Evolutionary conservation across 1,140 invertebrate genomes (phyloP).

Genomic region (Plectrocnemia conspersa): DNA sequence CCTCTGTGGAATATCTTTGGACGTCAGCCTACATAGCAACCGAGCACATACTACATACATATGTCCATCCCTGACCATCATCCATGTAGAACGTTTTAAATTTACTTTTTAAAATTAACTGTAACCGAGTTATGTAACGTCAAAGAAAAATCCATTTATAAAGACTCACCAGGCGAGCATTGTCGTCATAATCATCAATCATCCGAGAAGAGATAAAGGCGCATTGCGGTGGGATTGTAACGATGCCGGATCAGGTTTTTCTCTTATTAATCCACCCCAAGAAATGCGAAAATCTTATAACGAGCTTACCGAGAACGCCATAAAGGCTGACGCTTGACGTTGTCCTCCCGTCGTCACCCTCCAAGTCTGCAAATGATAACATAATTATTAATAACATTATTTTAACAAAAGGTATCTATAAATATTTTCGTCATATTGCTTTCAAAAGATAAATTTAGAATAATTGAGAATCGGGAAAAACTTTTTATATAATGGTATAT

Average conservation of each 20-base stretch:
- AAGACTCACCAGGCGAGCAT: constrained; percentile 8
- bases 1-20: not conserved
- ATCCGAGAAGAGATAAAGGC: not conserved
- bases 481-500: too few relatives aligned
- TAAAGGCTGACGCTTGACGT: constrained; percentile 14
- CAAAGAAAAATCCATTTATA: constrained; percentile 8
- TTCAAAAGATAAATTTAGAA: too few relatives aligned
- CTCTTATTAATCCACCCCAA: constrained; percentile 22
- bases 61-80: too few relatives aligned
- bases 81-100: too few relatives aligned
- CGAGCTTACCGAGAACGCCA: constrained; percentile 23
- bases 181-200: constrained; percentile 11
- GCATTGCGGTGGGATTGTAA: not conserved
- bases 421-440: too few relatives aligned
- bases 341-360: not conserved
- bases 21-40: not conserved
- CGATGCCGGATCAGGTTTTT: constrained; percentile 19
- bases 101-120: not conserved
- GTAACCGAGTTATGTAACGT: not conserved
- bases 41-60: too few relatives aligned
- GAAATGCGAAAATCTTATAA: constrained; percentile 11
- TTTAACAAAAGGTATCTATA: too few relatives aligned
- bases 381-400: not conserved
- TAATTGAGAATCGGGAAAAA: too few relatives aligned
- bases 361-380: not conserved